phyloP scores from a whole-genome alignment of 2,113 vertebrate genomes.

The Hydrolagus affinis region DNA sequence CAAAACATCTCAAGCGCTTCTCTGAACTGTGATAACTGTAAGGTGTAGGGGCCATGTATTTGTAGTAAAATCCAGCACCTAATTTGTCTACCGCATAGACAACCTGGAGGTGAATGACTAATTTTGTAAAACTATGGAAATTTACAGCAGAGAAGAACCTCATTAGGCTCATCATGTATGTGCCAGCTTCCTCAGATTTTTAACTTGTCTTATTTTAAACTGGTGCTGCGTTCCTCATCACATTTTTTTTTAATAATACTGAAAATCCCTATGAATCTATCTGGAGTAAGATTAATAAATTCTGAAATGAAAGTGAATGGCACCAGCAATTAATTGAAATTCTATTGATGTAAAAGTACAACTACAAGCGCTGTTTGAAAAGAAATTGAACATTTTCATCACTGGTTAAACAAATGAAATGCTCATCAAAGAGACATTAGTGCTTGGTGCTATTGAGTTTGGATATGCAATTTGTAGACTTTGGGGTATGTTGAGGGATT shows the following conservation, averaged over 20 bases:
- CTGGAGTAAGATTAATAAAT: background rate
- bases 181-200: background rate
- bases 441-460: background rate
- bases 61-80: too few relatives aligned
- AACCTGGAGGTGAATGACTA: too few relatives aligned
- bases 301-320: background rate
- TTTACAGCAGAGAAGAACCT: too few relatives aligned
- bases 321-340: background rate
- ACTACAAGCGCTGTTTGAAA: background rate
- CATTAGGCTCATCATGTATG: too few relatives aligned
- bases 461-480: background rate
- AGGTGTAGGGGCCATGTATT: too few relatives aligned
- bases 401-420: background rate
- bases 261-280: background rate
- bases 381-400: background rate
- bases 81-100: too few relatives aligned
- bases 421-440: background rate
- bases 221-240: background rate
- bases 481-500: background rate
- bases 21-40: too few relatives aligned
- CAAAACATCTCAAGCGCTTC: too few relatives aligned
- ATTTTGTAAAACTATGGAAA: too few relatives aligned
- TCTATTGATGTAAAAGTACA: background rate
- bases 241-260: too few relatives aligned
- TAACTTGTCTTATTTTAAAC: background rate